Conservation (phyloP, 2,797 vertebrate genomes). For the Peromyscus attwateri region DNA sequence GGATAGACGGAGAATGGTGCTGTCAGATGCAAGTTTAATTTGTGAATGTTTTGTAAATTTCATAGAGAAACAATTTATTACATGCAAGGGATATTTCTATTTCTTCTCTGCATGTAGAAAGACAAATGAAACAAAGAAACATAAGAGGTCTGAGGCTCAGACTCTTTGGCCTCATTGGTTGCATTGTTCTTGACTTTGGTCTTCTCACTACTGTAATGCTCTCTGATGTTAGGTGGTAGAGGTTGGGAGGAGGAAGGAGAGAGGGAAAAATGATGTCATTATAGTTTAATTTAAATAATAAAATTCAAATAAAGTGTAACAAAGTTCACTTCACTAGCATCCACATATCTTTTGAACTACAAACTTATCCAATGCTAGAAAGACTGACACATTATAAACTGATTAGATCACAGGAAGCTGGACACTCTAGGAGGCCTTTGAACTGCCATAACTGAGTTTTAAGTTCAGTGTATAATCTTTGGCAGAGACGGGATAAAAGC, state of each 20-base stretch:
- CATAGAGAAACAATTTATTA: slow-evolving; percentile 16
- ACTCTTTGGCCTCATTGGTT: not conserved
- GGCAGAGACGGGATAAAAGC: not conserved
- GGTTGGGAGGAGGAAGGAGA: not conserved
- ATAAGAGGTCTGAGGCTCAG: not conserved
- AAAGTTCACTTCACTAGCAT: not conserved
- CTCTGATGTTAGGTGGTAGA: not conserved
- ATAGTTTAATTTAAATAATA: not conserved
- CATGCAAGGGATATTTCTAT: not conserved
- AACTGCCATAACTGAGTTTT: not conserved
- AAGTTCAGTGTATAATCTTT: slow-evolving; percentile 35
- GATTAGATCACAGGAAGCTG: not conserved
- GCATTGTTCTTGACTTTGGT: not conserved
- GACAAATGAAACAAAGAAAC: slow-evolving; percentile 6
- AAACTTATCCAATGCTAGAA: not conserved
- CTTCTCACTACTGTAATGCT: not conserved
- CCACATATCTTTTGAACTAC: not conserved
- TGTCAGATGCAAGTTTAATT: slow-evolving; percentile 39
- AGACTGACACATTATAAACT: not conserved
- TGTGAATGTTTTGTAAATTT: slow-evolving; percentile 27
- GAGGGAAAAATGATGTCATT: not conserved
- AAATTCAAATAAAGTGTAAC: not conserved
- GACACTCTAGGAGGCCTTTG: not conserved
- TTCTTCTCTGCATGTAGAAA: not conserved
- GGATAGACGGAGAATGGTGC: not conserved